Base-by-base conservation (phyloP, 2,113 vertebrate genomes). In the Apteryx owenii region DNA sequence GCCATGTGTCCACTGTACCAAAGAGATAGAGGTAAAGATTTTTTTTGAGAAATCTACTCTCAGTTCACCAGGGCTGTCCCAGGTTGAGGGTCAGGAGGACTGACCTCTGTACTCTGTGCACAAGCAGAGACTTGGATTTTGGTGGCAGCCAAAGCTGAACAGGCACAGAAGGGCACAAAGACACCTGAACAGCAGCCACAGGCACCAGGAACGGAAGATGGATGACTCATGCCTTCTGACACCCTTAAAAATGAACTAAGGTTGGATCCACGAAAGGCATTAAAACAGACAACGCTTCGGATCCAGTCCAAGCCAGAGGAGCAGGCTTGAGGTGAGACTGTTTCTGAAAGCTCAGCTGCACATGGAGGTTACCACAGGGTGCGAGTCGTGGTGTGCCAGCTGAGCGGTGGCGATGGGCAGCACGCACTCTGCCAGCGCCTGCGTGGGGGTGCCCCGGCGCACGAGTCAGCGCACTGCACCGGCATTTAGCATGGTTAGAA, bases 391-490 rank as follows among this genome's bases (percentile, higher is more conserved):
- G n/a, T 46, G 13, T 0, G 0, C 3, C 56, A 53, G 72, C 10
- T 1, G 5, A 7, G 13, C 0, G 0, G 53, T 56, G 48, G 33
- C 42, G 5, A 48, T 48, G 46, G 46, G 46, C 46, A 48, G 46
- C 46, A 48, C 19, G 46, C 46, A 19, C 17, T 46, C 5, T 33
- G 48, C 42, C 12, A 0, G 21, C 25, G 83, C 53, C 40, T 58
- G 12, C 1, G 1, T 7, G 40, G 20, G 2, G 20, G 2, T 6
- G 9, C 11, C 4, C 21, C 0, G 1, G 14, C 0, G 0, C 28
- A 12, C 28, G 50, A 66, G 20, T 31, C 1, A 0, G 51, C 25
- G 28, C 17, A 3, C 28, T 14, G 50, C 10, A 58, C 29, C 2
- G 0, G 50, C 40, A 50, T n/a, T 70, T 10, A 18, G 53, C 42